Percentiles rank a stretch among this genome's conserved stretches.
Evolutionary conservation across 2,888 invertebrate genomes (phyloP).

Genomic region (Tuta absoluta): DNA sequence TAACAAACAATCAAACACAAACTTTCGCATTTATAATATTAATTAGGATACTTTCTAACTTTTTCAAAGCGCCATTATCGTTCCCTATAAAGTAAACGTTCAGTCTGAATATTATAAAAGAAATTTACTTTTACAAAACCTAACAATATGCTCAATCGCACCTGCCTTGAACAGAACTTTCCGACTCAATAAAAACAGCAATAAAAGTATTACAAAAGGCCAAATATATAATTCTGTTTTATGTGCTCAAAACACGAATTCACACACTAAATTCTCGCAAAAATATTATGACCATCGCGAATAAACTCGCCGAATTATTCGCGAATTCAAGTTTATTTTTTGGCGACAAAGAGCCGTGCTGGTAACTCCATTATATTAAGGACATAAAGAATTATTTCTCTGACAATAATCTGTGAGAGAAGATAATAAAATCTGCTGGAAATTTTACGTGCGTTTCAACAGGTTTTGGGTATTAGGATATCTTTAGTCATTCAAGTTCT

Average conservation of each 20-base stretch:
- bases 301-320: constrained; percentile 24
- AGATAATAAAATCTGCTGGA: constrained; percentile 19
- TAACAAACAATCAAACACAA: no score
- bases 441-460: constrained; percentile 13
- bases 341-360: constrained; percentile 24
- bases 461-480: neutral
- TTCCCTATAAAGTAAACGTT: no score
- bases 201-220: constrained; percentile 3
- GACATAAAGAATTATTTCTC: constrained; percentile 22
- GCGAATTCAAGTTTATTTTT: constrained; percentile 12
- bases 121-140: no score
- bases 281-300: constrained; percentile 24
- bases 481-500: neutral
- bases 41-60: no score
- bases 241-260: constrained; percentile 15
- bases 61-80: no score
- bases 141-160: neutral
- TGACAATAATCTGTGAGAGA: constrained; percentile 18
- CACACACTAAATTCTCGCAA: constrained; percentile 20
- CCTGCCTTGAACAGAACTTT: neutral
- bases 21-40: no score
- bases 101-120: no score
- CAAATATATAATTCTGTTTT: neutral
- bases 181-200: constrained; percentile 1
- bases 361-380: constrained; percentile 27